A percentile compares a stretch with the other conserved stretches of the same genome.
These are phyloP conservation scores for Oligia fasciuncula DNA, from an alignment of 2,888 invertebrate species.

Conservation along the genomic window DNA sequence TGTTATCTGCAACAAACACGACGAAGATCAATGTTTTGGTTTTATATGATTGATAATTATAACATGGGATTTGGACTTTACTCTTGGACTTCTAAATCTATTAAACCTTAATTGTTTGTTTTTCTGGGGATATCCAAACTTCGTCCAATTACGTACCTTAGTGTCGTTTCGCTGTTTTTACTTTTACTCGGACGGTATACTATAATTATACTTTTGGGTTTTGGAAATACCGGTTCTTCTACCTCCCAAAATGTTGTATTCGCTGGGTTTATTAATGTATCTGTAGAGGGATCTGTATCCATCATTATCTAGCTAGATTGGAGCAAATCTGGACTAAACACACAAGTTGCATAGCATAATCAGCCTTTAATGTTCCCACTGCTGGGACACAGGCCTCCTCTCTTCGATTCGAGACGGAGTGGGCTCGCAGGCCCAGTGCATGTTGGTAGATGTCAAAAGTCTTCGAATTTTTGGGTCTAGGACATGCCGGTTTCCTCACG, in stretches of 20 bases:
- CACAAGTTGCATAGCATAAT: neutral
- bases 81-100: constrained; percentile 6
- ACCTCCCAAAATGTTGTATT: neutral
- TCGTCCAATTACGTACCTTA: neutral
- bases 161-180: neutral
- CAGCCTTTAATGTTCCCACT: neutral
- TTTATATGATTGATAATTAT: neutral
- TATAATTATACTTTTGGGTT: neutral
- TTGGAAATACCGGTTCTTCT: neutral
- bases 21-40: constrained; percentile 25
- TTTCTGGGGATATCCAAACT: neutral
- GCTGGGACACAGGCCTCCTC: neutral
- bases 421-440: too few species aligned
- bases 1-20: constrained; percentile 21
- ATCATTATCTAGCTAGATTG: neutral
- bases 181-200: neutral
- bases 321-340: neutral
- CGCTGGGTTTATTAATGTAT: neutral
- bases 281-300: neutral
- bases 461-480: neutral
- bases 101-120: neutral
- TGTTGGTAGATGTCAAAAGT: too few species aligned
- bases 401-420: neutral
- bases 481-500: neutral
- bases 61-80: neutral